Conservation (phyloP, 2,797 vertebrate species). For the Podargus strigoides region DNA sequence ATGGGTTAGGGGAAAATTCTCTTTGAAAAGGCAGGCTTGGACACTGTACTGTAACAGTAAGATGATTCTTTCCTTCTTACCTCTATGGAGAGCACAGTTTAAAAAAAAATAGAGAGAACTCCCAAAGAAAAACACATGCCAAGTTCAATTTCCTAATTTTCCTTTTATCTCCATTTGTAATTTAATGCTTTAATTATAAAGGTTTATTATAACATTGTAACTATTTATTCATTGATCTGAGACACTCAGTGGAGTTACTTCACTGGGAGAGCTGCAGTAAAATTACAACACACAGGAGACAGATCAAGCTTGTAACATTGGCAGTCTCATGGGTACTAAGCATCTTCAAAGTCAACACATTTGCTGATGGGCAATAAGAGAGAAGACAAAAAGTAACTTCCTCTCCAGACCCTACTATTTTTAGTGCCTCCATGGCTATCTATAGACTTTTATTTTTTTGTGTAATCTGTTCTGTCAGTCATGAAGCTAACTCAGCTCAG, state of each 20-base stretch:
- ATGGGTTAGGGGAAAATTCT: neutral
- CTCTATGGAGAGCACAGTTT: neutral
- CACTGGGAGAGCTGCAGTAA: neutral
- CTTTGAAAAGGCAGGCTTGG: neutral
- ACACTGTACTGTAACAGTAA: neutral
- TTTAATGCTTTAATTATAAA: neutral
- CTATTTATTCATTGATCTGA: neutral
- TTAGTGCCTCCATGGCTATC: neutral
- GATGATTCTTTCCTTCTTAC: neutral
- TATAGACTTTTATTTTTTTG: neutral
- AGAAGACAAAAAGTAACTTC: neutral
- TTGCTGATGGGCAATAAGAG: neutral
- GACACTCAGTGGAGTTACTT: neutral
- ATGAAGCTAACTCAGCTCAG: neutral
- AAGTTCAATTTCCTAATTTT: neutral
- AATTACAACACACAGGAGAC: conserved; percentile 6
- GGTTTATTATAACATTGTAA: neutral
- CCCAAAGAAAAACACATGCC: neutral
- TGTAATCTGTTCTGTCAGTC: neutral
- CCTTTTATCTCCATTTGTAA: neutral
- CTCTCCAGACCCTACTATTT: neutral
- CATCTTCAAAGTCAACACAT: conserved; percentile 34
- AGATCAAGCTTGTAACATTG: neutral
- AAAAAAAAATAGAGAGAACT: neutral
- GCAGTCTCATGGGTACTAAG: neutral